Base-by-base conservation (phyloP, 2,797 vertebrate species). In the Margarornis squamiger region DNA sequence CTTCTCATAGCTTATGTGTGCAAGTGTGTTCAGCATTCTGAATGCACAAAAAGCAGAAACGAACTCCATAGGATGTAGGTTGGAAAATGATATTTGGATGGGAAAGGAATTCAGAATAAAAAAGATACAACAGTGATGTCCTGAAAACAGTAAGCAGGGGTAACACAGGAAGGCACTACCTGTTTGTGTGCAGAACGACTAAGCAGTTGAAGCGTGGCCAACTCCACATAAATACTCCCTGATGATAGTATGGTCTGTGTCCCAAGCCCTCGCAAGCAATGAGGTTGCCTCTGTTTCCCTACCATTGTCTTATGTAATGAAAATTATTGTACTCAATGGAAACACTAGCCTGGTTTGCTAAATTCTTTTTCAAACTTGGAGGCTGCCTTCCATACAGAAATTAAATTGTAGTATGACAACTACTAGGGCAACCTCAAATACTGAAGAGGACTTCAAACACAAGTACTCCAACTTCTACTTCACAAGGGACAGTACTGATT, bases 11-110 rank as follows among this genome's bases (percentile, higher is more conserved):
- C 79, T 88, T 67, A 75, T 43, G 49, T 78, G 72, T 93, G 59
- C 77, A 52, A 32, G 61, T 93, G 94, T 70, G n/a, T 97, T 97
- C 96, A 92, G 23, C 63, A 58, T 92, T 96, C 94, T 96, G 95
- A 97, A 96, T 88, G 86, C 97, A 96, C 92, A 83, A 90, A 90
- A 96, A 92, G 89, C 94, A 95, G 89, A 97, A 75, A 90, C 61
- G 68, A 89, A 17, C 79, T 91, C 92, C 91, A 79, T 63, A 81
- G 84, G 92, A 87, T 95, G 90, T 51, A 73, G 29, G 20, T 14
- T 76, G 52, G 63, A 77, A 86, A 88, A 78, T 94, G 6, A 32
- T 82, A 94, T 77, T 95, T 95, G 77, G 62, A 86, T 93, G 91
- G 95, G 92, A 96, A 95, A 86, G 89, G 70, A 97, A 96, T 86